Evolutionary conservation across 30 jellyfish, hydroid and myxozoan species (phyloP), one percentile per base, ranked within the genome.

Genomic region (Chrysaora quinquecirrha): DNA sequence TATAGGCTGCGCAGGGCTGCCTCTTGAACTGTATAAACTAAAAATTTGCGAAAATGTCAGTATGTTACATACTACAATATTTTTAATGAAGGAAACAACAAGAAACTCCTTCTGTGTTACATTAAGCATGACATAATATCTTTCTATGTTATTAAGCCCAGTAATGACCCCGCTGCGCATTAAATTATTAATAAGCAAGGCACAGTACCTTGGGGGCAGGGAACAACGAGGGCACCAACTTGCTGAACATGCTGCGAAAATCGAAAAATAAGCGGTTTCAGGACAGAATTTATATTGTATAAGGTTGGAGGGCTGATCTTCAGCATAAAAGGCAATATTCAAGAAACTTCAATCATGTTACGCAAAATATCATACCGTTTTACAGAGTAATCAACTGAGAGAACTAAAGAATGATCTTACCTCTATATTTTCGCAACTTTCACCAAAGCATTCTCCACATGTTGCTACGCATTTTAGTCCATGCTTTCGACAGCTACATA

Each of bases 391-490:
- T 62, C 74, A 62, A 7, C 74, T 56, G 23, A 56, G 74, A 62
- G 20, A 62, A 62, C 74, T 62, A 62, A 62, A 62, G 74, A 62
- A 62, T 62, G 74, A 62, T 62, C 74, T 62, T 43, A 76, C 83
- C 64, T 65, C 76, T 34, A 29, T 67, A 43, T 69, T 81, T 43
- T 32, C 63, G 83, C 92, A 81, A 47, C 35, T 73, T 62, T 81
- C 71, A 25, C 92, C 92, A 47, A 30, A 65, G 64, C 92, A 81
- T 12, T 81, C 78, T 7, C 90, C 92, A 52, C 92, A 81, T 30
- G 92, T 64, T 34, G 90, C 1, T 33, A 70, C 76, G 32, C 92
- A 69, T 46, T 70, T 81, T 62, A 81, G 69, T 20, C 92, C 88
- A 27, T 73, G 70, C 62, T 78, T 78, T 31, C 87, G 9, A 33